Evolutionary conservation across 1,140 invertebrate species (phyloP).

Genomic region (Drosophila teissieri): DNA sequence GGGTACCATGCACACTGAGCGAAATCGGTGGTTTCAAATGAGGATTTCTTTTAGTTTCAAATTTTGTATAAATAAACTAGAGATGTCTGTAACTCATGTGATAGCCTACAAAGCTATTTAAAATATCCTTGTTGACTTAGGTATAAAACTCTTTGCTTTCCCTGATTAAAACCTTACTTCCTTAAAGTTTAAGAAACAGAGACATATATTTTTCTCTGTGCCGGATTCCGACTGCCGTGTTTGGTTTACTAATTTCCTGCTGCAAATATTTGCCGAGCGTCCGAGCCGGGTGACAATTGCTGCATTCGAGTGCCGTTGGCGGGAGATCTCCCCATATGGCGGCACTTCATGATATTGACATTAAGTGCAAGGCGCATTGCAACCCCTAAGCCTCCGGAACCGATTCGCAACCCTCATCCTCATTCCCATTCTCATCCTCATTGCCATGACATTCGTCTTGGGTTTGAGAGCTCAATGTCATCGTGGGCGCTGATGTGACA

Average conservation of each 20-base stretch:
- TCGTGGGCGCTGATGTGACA: conserved; percentile 43
- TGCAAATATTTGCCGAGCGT: conserved; percentile 69
- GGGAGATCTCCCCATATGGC: conserved; percentile 54
- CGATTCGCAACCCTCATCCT: not conserved
- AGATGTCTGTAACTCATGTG: too few relatives aligned
- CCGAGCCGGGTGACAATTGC: conserved; percentile 73
- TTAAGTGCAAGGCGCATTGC: conserved; percentile 56
- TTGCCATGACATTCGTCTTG: conserved; percentile 16
- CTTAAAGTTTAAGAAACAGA: too few relatives aligned
- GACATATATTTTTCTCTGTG: conserved; percentile 5
- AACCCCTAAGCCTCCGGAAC: conserved; percentile 52
- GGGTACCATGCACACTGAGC: not conserved
- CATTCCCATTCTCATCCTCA: not conserved
- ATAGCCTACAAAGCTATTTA: too few relatives aligned
- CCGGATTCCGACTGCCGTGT: conserved; percentile 34
- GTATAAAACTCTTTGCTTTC: too few relatives aligned
- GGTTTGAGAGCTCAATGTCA: conserved; percentile 20
- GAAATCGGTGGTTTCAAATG: not conserved
- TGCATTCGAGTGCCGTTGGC: conserved; percentile 56
- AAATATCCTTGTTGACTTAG: too few relatives aligned
- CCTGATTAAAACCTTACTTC: too few relatives aligned
- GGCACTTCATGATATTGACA: conserved; percentile 79
- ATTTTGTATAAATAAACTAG: too few relatives aligned
- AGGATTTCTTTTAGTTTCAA: too few relatives aligned
- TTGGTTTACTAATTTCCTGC: conserved; percentile 75